Base-by-base conservation (phyloP, 2,888 invertebrate genomes). In the Eupithecia tripunctaria region DNA sequence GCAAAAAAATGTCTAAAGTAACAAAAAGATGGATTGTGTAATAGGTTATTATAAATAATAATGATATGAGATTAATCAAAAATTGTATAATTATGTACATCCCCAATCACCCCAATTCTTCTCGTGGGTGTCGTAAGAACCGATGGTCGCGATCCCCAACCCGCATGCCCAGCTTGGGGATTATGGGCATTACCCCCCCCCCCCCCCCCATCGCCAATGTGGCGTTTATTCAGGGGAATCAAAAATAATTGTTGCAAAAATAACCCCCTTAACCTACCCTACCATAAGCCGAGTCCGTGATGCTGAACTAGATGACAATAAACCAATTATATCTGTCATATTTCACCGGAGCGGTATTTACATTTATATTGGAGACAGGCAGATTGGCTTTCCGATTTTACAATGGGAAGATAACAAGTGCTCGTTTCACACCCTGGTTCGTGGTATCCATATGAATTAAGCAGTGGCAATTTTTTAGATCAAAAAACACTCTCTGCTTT, bases 311-410 rank as follows among this genome's bases (percentile, higher is more conserved):
- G 88, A 91, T 91, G 87, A 89, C 93, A 94, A 94, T 94, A 94
- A 93, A 94, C 91, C 93, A 94, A 94, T 94, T 94, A 94, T 92
- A 90, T 89, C 91, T 89, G 93, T 90, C 92, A 93, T 93, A 94
- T 94, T 94, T 94, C 93, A 91, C 85, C 85, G 84, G 81, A 77
- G 76, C 80, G 78, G 84, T 92, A 94, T 94, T 94, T 92, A 93
- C 94, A 94, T 94, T 91, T 94, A 94, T 94, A 94, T 94, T 94
- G 93, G 88, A 86, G 82, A 80, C 80, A 77, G 73, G 74, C 79
- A 80, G 82, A 88, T 87, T 84, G 85, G 83, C 82, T 87, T 86
- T 84, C 76, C 80, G 79, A 84, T 71, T 74, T 74, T 74, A 56
- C 67, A 71, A 71, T 67, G 38, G 36, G 69, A 41, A 65, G 66